Base-by-base conservation (phyloP, 2,113 vertebrate species). In the Corythoichthys intestinalis region DNA sequence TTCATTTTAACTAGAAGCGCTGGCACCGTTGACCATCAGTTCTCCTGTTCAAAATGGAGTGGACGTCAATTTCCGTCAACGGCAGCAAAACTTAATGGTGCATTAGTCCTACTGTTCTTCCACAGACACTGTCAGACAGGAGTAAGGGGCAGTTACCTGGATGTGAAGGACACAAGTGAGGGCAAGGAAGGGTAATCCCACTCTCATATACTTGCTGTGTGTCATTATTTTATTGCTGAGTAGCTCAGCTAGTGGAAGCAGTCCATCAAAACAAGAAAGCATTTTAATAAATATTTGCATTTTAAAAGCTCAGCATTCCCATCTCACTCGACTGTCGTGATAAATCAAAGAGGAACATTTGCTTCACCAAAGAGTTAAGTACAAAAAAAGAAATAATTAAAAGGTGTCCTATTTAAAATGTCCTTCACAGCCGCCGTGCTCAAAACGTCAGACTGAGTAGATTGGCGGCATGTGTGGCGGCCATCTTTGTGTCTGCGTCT, bases 401-500 rank as follows among this genome's bases (percentile, higher is more conserved):
- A 10, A 65, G 15, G 52, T 0, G 15, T 67, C 68, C 71, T 39
- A 48, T 78, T 85, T 35, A 69, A 70, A 65, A 86, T 63, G 85
- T 80, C 84, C 83, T 87, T 85, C 83, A 84, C 75, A 53, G 52
- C 46, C 28, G 35, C 63, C 50, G 17, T 10, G 64, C 76, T 80
- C 77, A 44, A 5, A 1, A 77, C 74, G 71, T 89, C 86, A 79
- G 71, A 82, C 71, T 52, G 59, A 66, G 73, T 75, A 82, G 77
- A 68, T 37, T 82, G 77, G 72, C 70, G 52, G 69, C 67, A 74
- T 76, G 71, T 8, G 70, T 75, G 66, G 84, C 79, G 4, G 88
- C 88, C 90, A 91, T 90, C 78, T 90, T 90, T 90, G 79, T 67
- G 66, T 85, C 75, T 70, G 62, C 70, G 59, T 62, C 66, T 74